These are phyloP conservation scores for Carterocephalus palaemon DNA, from an alignment of 2,888 invertebrate genomes.

Conservation along the genomic window DNA sequence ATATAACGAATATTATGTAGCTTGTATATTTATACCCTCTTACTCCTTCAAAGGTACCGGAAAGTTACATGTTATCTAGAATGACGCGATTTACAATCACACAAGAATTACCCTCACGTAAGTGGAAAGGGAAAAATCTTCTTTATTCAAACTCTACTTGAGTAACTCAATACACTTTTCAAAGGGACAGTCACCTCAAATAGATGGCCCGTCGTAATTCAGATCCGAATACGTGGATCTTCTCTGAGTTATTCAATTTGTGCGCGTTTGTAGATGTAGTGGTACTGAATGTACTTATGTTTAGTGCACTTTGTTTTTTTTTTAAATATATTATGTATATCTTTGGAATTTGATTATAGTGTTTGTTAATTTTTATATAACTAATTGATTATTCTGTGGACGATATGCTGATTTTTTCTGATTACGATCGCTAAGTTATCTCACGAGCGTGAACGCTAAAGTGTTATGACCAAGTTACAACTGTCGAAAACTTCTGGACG, in stretches of 20 bases:
- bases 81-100: too few relatives aligned
- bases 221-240: slow-evolving; percentile 67
- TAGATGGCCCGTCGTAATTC: slow-evolving; percentile 66
- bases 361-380: too few relatives aligned
- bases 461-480: too few relatives aligned
- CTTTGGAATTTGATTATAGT: not conserved
- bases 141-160: slow-evolving; percentile 25
- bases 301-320: not conserved
- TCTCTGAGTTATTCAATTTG: slow-evolving; percentile 75
- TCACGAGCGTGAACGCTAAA: too few relatives aligned
- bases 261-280: slow-evolving; percentile 43
- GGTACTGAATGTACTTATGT: slow-evolving; percentile 28
- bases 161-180: slow-evolving; percentile 37
- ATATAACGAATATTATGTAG: too few relatives aligned
- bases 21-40: too few relatives aligned
- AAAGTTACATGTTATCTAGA: too few relatives aligned
- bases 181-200: slow-evolving; percentile 66
- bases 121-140: slow-evolving; percentile 3
- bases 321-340: not conserved
- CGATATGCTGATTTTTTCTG: too few relatives aligned
- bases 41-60: too few relatives aligned
- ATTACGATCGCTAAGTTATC: too few relatives aligned
- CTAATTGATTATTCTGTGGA: too few relatives aligned
- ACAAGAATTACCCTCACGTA: slow-evolving; percentile 1
- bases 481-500: too few relatives aligned